These are phyloP conservation scores for Euplexia lucipara DNA, from an alignment of 2,888 invertebrate species.

Conservation along the genomic window DNA sequence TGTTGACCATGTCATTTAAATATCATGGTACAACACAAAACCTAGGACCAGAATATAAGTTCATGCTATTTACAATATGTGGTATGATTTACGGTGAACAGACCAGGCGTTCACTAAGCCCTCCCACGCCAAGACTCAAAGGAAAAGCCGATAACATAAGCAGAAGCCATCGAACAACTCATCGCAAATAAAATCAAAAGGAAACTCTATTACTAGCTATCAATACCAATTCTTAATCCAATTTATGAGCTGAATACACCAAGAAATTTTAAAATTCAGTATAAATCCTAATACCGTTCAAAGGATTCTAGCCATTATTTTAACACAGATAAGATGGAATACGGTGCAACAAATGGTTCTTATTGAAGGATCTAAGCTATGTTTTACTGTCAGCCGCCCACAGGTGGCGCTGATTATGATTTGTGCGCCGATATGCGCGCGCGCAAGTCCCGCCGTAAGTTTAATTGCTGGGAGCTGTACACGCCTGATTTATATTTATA, in stretches of 20 bases:
- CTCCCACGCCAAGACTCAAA: conserved; percentile 34
- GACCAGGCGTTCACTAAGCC: conserved; percentile 11
- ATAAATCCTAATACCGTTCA: conserved; percentile 17
- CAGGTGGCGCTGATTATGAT: conserved; percentile 80
- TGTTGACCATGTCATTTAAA: conserved; percentile 28
- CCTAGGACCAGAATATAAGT: conserved; percentile 12
- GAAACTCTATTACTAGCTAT: conserved; percentile 61
- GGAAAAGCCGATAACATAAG: conserved; percentile 32
- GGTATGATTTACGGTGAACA: conserved; percentile 12
- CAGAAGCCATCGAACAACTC: conserved; percentile 35
- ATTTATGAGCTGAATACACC: conserved; percentile 57
- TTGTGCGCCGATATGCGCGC: conserved; percentile 71
- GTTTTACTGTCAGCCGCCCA: conserved; percentile 72
- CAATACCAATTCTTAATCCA: conserved; percentile 59
- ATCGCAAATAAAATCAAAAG: conserved; percentile 52
- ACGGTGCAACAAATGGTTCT: conserved; percentile 31
- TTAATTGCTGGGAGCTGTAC: conserved; percentile 65
- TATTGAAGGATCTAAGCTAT: conserved; percentile 65
- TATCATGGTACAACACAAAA: conserved; percentile 13
- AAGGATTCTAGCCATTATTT: conserved; percentile 37
- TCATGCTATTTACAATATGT: conserved; percentile 5
- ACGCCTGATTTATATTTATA: conserved; percentile 65
- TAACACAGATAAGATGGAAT: conserved; percentile 43
- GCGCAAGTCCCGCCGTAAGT: conserved; percentile 63
- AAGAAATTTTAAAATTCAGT: conserved; percentile 52